Base-by-base conservation (phyloP, 2,797 vertebrate species). In the Hirundo rustica region DNA sequence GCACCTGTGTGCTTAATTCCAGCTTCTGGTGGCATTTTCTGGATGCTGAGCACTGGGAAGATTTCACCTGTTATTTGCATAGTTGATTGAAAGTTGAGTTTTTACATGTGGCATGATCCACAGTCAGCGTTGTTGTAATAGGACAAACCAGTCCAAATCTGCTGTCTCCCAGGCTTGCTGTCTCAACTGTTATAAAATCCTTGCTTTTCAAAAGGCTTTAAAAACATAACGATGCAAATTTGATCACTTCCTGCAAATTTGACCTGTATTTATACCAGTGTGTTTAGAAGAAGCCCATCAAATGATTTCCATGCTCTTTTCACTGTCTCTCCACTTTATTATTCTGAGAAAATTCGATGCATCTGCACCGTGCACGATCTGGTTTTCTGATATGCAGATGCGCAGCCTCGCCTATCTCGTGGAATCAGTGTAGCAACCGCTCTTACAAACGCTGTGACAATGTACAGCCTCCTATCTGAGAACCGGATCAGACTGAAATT, bases 341-440 rank as follows among this genome's bases (percentile, higher is more conserved):
- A 75, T 94, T 92, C 73, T 84, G 87, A 88, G 92, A 70, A 85
- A 84, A 93, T 85, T 16, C 2, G 68, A 13, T 86, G 80, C 70
- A 88, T 97, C 91, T 96, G 95, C 79, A 60, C 54, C 3, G 1
- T 53, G 82, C 79, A 38, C 3, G 66, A 68, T 92, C 62, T 78
- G 73, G 40, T 84, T 89, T 54, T 91, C 58, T 87, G 85, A 84
- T 90, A 66, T 29, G 89, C 89, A 91, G 95, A 89, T 96, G 93
- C 92, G 44, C 48, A 76, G 94, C 90, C 93, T 75, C 30, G 42
- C 91, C 9, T 95, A 93, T 96, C 95, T 92, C 4, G 4, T 85
- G 79, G 72, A 85, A 97, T 96, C 95, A 93, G 93, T 88, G 86
- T 93, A 92, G 85, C 92, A 93, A 81, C 89, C 45, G 62, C 87